These are phyloP conservation scores for Cephalopterus ornatus DNA, from an alignment of 2,113 vertebrate species.

Conservation along the genomic window DNA sequence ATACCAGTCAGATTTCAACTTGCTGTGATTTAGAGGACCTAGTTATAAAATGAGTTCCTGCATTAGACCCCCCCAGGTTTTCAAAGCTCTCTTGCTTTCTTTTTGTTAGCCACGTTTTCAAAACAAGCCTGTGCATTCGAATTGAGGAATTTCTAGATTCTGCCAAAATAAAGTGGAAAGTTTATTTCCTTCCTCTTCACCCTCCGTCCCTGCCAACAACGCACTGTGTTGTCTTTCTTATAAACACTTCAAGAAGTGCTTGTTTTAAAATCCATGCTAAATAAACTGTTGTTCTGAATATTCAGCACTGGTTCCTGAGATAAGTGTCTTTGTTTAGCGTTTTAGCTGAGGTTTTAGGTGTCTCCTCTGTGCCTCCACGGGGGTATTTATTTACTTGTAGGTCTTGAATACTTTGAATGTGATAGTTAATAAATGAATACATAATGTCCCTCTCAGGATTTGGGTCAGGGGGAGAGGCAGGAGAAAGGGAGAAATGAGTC, in stretches of 20 bases:
- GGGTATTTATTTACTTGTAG: neutral
- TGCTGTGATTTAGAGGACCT: neutral
- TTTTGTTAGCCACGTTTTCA: neutral
- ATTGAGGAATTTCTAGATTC: neutral
- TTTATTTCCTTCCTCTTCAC: slow-evolving; percentile 6
- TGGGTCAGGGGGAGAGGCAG: neutral
- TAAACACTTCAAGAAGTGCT: neutral
- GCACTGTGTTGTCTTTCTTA: neutral
- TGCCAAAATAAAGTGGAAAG: neutral
- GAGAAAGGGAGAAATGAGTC: neutral
- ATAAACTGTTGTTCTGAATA: neutral
- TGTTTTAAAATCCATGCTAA: neutral
- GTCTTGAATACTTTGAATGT: neutral
- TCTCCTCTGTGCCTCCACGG: neutral
- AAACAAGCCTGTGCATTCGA: neutral
- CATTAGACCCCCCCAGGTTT: neutral
- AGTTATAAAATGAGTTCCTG: neutral
- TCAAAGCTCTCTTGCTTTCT: neutral
- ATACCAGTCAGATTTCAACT: neutral
- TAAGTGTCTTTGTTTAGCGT: neutral
- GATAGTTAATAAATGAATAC: neutral
- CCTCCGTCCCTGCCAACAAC: neutral
- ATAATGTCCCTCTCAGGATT: neutral
- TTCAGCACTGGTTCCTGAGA: neutral
- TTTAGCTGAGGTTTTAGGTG: neutral